phyloP scores from a whole-genome alignment of 2,888 invertebrate genomes.

The Portevinia maculata region DNA sequence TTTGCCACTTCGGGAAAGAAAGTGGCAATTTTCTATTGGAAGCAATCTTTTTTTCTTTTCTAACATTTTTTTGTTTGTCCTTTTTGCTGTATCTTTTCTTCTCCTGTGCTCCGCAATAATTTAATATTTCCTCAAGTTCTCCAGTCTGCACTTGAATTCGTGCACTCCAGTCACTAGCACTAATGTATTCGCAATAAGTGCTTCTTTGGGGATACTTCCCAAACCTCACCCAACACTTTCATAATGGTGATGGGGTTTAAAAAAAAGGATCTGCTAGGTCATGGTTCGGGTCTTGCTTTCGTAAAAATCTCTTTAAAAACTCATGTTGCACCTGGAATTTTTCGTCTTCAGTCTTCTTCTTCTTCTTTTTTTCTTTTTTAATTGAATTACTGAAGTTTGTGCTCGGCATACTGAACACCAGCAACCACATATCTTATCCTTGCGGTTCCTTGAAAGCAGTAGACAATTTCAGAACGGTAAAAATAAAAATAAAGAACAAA shows the following conservation, averaged over 20 bases:
- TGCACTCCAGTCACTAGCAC: constrained; percentile 42
- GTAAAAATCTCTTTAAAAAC: constrained; percentile 61
- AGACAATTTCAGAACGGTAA: background rate
- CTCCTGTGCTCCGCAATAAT: constrained; percentile 52
- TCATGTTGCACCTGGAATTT: constrained; percentile 63
- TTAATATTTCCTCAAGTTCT: constrained; percentile 70
- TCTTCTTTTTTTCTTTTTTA: constrained; percentile 39
- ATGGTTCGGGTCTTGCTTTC: constrained; percentile 56
- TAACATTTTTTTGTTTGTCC: constrained; percentile 7
- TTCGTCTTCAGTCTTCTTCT: background rate
- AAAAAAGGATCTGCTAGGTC: constrained; percentile 50
- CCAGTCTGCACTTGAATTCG: constrained; percentile 53
- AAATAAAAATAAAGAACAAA: constrained; percentile 8
- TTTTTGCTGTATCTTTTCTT: constrained; percentile 35
- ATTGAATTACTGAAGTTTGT: constrained; percentile 70
- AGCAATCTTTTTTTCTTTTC: constrained; percentile 5
- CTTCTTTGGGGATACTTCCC: constrained; percentile 32
- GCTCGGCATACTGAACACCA: constrained; percentile 56
- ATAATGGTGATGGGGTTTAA: constrained; percentile 32
- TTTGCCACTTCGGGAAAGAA: constrained; percentile 61
- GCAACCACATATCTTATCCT: constrained; percentile 49
- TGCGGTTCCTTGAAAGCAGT: constrained; percentile 4
- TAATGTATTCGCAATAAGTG: constrained; percentile 73
- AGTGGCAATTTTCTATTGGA: constrained; percentile 65
- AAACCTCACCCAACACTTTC: background rate